Conservation (phyloP, 2,797 vertebrate genomes). For the Microcaecilia unicolor region DNA sequence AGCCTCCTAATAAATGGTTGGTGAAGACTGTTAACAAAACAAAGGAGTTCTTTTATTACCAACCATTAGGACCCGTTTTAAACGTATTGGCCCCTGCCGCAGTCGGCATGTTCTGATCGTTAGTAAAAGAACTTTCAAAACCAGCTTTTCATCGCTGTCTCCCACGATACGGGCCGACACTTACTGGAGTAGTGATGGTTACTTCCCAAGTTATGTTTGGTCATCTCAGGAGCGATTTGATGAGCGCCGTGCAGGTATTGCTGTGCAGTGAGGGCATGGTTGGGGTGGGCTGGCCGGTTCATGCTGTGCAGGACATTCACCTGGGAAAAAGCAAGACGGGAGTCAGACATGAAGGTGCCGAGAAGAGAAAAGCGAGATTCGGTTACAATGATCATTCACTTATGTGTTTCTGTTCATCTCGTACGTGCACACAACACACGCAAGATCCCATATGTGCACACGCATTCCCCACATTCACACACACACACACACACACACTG, state of each 20-base stretch:
- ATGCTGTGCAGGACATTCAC: conserved; percentile 57
- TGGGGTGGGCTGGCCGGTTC: conserved; percentile 77
- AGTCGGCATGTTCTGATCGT: no score
- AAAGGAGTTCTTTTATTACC: no score
- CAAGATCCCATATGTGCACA: no score
- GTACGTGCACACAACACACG: neutral
- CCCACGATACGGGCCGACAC: conserved; percentile 58
- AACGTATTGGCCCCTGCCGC: no score
- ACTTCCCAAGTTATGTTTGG: conserved; percentile 84
- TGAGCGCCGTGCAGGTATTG: conserved; percentile 88
- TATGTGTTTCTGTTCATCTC: neutral
- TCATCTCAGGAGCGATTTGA: conserved; percentile 76
- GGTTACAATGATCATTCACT: neutral
- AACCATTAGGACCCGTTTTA: no score
- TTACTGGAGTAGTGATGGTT: conserved; percentile 84
- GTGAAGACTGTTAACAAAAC: no score
- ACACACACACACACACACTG: no score
- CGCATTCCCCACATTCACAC: no score
- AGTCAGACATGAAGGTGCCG: no score
- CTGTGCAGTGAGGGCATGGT: conserved; percentile 85
- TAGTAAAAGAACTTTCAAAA: no score
- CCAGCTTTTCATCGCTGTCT: conserved; percentile 87
- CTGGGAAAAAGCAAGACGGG: conserved; percentile 24
- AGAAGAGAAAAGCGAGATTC: no score
- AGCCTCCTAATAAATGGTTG: no score